Conservation (phyloP, 2,797 vertebrate species). For the Geotrypetes seraphini region DNA sequence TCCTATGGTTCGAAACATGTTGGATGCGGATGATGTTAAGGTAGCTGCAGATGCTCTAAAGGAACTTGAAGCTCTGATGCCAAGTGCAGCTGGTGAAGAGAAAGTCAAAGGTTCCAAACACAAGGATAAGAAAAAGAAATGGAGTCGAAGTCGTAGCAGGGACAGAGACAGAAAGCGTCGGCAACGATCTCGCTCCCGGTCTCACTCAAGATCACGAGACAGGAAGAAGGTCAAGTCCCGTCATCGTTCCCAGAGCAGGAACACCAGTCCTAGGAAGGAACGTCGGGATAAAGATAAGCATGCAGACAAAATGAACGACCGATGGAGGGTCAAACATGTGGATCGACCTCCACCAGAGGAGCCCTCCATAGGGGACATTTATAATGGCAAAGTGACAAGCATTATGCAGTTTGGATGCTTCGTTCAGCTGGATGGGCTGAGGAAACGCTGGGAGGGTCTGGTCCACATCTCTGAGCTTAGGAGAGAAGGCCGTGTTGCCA, state of each 20-base stretch:
- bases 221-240: constrained; percentile 63
- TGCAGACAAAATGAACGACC: constrained; percentile 40
- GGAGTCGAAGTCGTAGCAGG: constrained; percentile 61
- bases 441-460: constrained; percentile 97
- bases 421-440: constrained; percentile 89
- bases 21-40: constrained; percentile 93
- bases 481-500: constrained; percentile 87
- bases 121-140: constrained; percentile 61
- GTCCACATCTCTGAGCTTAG: constrained; percentile 96
- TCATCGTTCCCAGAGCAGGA: constrained; percentile 70
- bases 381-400: constrained; percentile 93
- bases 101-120: constrained; percentile 56
- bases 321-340: constrained; percentile 89
- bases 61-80: constrained; percentile 92
- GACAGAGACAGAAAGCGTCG: constrained; percentile 56
- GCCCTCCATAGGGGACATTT: constrained; percentile 89
- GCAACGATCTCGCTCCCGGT: constrained; percentile 46
- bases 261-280: constrained; percentile 60
- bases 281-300: constrained; percentile 42
- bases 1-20: constrained; percentile 59
- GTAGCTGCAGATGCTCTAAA: constrained; percentile 88
- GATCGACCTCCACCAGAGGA: constrained; percentile 90
- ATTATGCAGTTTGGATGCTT: constrained; percentile 99
- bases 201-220: constrained; percentile 47
- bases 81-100: constrained; percentile 57